These are phyloP conservation scores for Prionace glauca DNA, from an alignment of 2,797 vertebrate species.

Conservation along the genomic window DNA sequence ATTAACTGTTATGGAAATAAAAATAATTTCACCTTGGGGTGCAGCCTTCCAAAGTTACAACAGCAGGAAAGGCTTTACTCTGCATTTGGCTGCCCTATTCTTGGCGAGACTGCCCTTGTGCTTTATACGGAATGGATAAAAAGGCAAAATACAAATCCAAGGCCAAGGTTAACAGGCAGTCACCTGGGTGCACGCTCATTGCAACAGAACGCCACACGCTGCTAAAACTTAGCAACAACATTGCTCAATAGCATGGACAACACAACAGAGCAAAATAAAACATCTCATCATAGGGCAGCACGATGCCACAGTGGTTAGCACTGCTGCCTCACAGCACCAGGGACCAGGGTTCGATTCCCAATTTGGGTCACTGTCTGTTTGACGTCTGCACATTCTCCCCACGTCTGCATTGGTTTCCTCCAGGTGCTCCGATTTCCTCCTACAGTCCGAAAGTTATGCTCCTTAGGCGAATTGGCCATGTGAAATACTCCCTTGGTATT, in stretches of 20 bases:
- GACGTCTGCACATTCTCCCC: too few species aligned
- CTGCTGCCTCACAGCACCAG: too few species aligned
- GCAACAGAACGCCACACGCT: background rate
- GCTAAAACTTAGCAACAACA: background rate
- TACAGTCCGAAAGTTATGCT: too few species aligned
- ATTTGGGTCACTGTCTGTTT: too few species aligned
- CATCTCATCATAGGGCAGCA: background rate
- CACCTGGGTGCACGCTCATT: background rate
- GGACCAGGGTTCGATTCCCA: too few species aligned
- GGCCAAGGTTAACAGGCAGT: background rate
- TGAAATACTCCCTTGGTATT: too few species aligned
- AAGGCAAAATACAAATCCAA: background rate
- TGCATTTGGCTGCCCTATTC: background rate
- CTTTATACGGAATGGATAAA: background rate
- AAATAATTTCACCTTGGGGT: background rate
- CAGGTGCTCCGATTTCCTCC: too few species aligned
- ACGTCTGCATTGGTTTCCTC: too few species aligned
- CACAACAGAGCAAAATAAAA: background rate
- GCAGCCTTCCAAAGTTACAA: background rate
- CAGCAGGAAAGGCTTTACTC: background rate
- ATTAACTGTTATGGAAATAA: background rate
- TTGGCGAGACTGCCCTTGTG: background rate
- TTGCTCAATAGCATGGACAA: background rate
- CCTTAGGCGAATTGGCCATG: too few species aligned
- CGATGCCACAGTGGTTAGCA: too few species aligned